Base-by-base conservation (phyloP, 2,888 invertebrate species). In the Drosophila quasianomalipes region DNA sequence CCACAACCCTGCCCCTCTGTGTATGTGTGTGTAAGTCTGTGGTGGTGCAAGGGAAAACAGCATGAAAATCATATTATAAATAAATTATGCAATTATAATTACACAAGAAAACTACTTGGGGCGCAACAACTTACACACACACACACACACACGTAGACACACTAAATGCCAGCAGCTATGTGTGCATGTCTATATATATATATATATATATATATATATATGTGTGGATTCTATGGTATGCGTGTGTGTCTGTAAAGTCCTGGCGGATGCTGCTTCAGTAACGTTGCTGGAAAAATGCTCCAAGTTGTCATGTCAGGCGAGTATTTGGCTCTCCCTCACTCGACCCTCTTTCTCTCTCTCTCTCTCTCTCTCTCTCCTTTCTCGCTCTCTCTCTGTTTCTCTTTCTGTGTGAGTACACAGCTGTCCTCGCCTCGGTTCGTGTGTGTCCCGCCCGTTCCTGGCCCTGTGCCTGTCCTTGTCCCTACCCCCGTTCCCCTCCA, bases 21-120 rank as follows among this genome's bases (percentile, higher is more conserved):
- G 49, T 30, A 22, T 41, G 28, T 53, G 26, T 28, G 31, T 51
- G 31, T 61, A 28, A 49, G 49, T 58, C 37, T 57, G 37, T 9
- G 41, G 47, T 47, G 14, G 64, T 70, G 71, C 44, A 39, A 65
- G 76, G 67, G 85, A 85, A 89, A 85, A 85, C 79, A 90, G 87
- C 90, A 87, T 87, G 90, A 87, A 89, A 87, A 86, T 90, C 87
- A 87, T 89, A 88, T 88, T 89, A 88, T 90, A 88, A 89, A 88
- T 88, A 88, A 88, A 88, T 88, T 88, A 88, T 88, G 88, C 91
- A 88, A 88, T 88, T 88, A 88, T 88, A 88, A 88, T 88, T 90
- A 88, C 91, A 88, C 88, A 88, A 88, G 88, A 89, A 89, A 88
- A 90, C 90, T 90, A 90, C 86, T 90, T 90, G 87, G 86, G 89